Evolutionary conservation across 53 echinoderm and acorn worm species (phyloP), one percentile per base, ranked within the genome.

Genomic region (Henricia sp.): DNA sequence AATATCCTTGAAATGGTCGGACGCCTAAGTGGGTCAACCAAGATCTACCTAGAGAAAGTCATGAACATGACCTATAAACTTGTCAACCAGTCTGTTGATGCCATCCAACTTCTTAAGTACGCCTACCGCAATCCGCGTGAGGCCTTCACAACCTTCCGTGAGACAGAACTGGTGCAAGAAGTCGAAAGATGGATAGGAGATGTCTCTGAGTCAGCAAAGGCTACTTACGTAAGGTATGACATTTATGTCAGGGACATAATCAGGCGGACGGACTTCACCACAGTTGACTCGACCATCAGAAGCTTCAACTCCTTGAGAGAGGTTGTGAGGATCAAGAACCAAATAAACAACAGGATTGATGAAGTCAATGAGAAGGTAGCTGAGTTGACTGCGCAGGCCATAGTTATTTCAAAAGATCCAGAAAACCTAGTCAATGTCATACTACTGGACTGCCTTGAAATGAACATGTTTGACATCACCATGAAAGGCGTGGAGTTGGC

Each of bases 41-140:
- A 78, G 62, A 42, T 8, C 26, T 80, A 80, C 70, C 55, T 88
- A 23, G 67, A 68, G 42, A 80, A 57, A 27, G 77, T 82, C 14
- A 48, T 86, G 64, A 85, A 90, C 85, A 54, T 26, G 58, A 90
- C 90, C 36, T 34, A 68, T 17, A 26, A 42, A 19, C 38, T 77
- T 17, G 13, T 85, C 62, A 90, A 86, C 42, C 38, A 86, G 80
- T 65, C 86, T 11, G 37, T 76, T 50, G 84, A 87, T 46, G 82
- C 91, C 67, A 77, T 84, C 89, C 89, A 89, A 50, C 84, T 65
- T 37, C 38, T 86, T 32, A 86, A 86, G 53, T 86, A 75, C 76
- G 67, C 86, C 62, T 74, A 74, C 86, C 53, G 53, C 56, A 37
- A 86, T 62, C 86, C 86, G 68, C 40, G 75, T 35, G 86, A 86